These are phyloP conservation scores for Lutjanus erythropterus DNA, from an alignment of 2,113 vertebrate species.

Conservation along the genomic window DNA sequence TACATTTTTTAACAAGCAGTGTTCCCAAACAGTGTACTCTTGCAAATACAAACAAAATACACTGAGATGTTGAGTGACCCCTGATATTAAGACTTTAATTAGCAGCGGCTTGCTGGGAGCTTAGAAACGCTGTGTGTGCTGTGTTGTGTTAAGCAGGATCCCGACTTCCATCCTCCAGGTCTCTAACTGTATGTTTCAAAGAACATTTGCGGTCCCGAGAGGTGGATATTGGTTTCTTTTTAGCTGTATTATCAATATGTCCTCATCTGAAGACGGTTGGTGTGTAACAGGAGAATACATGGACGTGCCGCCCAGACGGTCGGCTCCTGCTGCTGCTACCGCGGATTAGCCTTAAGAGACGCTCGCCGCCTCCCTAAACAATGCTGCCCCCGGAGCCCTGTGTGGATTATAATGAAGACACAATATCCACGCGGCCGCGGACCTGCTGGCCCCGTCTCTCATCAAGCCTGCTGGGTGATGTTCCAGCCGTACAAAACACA, in stretches of 20 bases:
- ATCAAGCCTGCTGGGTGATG: slow-evolving; percentile 45
- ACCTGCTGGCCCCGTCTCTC: slow-evolving; percentile 52
- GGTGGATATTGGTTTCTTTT: slow-evolving; percentile 48
- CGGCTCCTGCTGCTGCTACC: slow-evolving; percentile 51
- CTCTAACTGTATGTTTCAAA: slow-evolving; percentile 45
- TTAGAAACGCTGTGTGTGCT: slow-evolving; percentile 38
- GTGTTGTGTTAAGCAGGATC: slow-evolving; percentile 47
- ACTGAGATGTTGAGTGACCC: slow-evolving; percentile 51
- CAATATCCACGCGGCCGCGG: slow-evolving; percentile 59
- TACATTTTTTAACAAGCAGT: slow-evolving; percentile 64
- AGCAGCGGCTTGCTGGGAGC: slow-evolving; percentile 30
- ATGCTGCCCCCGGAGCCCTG: slow-evolving; percentile 54
- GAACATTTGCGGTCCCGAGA: slow-evolving; percentile 49
- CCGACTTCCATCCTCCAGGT: slow-evolving; percentile 21
- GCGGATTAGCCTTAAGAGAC: slow-evolving; percentile 66
- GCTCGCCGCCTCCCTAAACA: slow-evolving; percentile 67
- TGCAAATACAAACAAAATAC: slow-evolving; percentile 58
- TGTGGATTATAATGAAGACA: slow-evolving; percentile 79
- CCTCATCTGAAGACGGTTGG: slow-evolving; percentile 25
- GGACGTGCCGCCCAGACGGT: slow-evolving; percentile 34
- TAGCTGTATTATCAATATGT: slow-evolving; percentile 51
- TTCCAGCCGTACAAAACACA: slow-evolving; percentile 34
- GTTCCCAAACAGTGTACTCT: slow-evolving; percentile 47
- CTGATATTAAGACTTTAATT: slow-evolving; percentile 58
- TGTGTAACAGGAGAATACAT: slow-evolving; percentile 51